phyloP scores from a whole-genome alignment of 2,797 vertebrate genomes.

The Argya squamiceps region DNA sequence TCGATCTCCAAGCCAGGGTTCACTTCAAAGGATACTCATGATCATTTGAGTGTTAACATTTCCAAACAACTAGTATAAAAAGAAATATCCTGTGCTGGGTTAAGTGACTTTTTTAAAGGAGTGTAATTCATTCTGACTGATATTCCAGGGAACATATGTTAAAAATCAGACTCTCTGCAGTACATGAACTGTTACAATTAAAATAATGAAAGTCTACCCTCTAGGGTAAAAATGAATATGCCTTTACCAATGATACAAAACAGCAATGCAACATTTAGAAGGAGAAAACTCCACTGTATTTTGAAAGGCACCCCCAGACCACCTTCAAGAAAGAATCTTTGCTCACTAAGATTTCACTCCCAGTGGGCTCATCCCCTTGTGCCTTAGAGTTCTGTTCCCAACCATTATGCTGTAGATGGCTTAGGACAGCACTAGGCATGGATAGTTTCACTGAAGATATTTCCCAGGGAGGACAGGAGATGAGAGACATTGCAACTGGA shows the following conservation, averaged over 20 bases:
- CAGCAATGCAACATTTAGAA: background rate
- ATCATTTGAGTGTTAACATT: slow-evolving; percentile 70
- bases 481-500: background rate
- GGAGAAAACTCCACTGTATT: background rate
- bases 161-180: slow-evolving; percentile 67
- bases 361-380: background rate
- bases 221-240: slow-evolving; percentile 18
- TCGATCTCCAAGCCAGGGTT: slow-evolving; percentile 55
- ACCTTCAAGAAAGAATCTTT: background rate
- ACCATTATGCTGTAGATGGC: background rate
- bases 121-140: slow-evolving; percentile 59
- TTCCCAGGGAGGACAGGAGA: background rate
- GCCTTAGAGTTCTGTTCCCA: background rate
- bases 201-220: background rate
- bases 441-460: background rate
- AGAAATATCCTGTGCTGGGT: slow-evolving; percentile 63
- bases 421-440: background rate
- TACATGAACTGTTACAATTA: slow-evolving; percentile 2
- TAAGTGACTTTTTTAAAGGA: slow-evolving; percentile 70
- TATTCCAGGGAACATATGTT: slow-evolving; percentile 66
- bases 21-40: slow-evolving; percentile 65
- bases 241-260: slow-evolving; percentile 21
- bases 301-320: background rate
- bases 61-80: slow-evolving; percentile 58
- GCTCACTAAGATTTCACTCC: background rate